phyloP scores from a whole-genome alignment of 1,140 invertebrate species.

The Limonius californicus region DNA sequence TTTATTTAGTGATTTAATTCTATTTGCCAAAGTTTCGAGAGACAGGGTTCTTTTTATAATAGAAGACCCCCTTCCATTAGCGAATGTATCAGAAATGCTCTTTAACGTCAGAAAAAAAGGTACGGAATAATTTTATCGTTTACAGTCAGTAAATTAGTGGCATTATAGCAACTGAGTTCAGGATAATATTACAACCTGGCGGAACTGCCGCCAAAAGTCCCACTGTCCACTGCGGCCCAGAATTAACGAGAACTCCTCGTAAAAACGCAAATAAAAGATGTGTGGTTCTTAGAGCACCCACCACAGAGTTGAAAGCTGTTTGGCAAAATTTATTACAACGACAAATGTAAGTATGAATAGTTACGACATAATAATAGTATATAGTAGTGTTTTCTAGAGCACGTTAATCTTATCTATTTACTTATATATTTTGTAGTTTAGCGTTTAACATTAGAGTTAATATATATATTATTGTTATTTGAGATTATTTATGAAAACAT shows the following conservation, averaged over 20 bases:
- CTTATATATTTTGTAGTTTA: too few species aligned
- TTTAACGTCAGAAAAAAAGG: conserved; percentile 82
- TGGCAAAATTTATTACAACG: conserved; percentile 85
- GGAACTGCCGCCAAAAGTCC: conserved; percentile 57
- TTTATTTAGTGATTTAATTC: conserved; percentile 74
- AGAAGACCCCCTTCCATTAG: conserved; percentile 76
- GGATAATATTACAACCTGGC: conserved; percentile 59
- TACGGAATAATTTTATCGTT: conserved; percentile 38
- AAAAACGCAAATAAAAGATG: conserved; percentile 62
- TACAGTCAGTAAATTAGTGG: not conserved
- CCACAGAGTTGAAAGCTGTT: conserved; percentile 77
- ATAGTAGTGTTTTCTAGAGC: too few species aligned
- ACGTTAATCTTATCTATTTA: too few species aligned
- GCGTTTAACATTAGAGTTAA: too few species aligned
- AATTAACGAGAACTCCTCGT: conserved; percentile 54
- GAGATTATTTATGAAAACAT: too few species aligned
- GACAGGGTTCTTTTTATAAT: conserved; percentile 81
- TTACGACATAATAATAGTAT: too few species aligned
- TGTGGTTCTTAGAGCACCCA: conserved; percentile 71
- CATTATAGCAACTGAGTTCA: conserved; percentile 65
- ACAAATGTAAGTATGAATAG: conserved; percentile 72
- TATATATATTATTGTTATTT: too few species aligned
- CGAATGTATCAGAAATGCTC: conserved; percentile 73
- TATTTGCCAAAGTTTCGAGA: conserved; percentile 79
- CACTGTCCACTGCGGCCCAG: conserved; percentile 61